Evolutionary conservation across 2,113 vertebrate genomes (phyloP).

Genomic region (Lepus timidus): DNA sequence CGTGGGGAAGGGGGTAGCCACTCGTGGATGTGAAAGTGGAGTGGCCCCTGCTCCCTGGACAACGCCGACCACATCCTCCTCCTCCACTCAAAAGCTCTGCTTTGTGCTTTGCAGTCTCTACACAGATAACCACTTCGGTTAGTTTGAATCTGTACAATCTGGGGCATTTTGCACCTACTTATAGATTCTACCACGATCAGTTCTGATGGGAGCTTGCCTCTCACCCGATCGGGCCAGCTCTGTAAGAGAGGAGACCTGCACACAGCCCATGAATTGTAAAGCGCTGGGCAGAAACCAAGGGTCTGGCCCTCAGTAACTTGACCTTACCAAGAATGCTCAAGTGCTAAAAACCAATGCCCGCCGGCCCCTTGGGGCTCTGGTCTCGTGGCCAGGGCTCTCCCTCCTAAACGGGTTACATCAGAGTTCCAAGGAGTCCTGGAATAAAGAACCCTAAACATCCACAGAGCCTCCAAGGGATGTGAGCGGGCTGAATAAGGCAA

Average conservation of each 20-base stretch:
- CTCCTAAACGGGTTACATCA: neutral
- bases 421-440: neutral
- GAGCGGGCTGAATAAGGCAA: neutral
- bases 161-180: neutral
- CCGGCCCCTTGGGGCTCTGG: too few relatives aligned
- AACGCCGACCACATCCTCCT: fast-evolving
- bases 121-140: neutral
- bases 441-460: fast-evolving
- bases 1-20: fast-evolving
- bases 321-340: neutral
- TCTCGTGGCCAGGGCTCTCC: neutral
- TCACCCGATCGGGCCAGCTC: too few relatives aligned
- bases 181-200: fast-evolving
- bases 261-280: neutral
- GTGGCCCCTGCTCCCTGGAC: fast-evolving
- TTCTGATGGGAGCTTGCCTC: neutral
- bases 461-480: neutral
- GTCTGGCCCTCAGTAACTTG: neutral
- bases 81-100: too few relatives aligned
- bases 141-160: fast-evolving
- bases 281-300: neutral
- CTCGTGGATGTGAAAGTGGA: neutral
- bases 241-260: neutral
- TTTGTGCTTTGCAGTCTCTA: fast-evolving
- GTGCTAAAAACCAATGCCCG: neutral